phyloP scores from a whole-genome alignment of 2,113 vertebrate species.

The Mesembrinibis cayennensis region DNA sequence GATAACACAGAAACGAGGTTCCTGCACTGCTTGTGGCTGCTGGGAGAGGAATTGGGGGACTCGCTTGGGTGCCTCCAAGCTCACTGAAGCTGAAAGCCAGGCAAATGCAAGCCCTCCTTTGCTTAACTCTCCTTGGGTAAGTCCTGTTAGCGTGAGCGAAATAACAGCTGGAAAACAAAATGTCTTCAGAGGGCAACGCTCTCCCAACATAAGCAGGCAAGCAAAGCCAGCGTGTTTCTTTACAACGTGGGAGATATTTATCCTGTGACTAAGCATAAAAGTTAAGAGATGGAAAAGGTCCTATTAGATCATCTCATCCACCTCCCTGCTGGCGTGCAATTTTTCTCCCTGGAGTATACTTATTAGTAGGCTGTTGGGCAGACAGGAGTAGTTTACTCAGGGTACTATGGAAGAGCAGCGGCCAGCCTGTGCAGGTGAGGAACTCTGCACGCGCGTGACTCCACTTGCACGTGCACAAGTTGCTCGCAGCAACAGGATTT shows the following conservation, averaged over 20 bases:
- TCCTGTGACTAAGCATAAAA: slow-evolving; percentile 60
- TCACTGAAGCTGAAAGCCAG: neutral
- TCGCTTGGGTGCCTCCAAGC: neutral
- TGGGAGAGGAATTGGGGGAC: neutral
- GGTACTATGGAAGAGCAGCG: neutral
- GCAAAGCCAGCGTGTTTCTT: neutral
- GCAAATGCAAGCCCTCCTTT: neutral
- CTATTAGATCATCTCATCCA: slow-evolving; percentile 29
- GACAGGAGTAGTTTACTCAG: neutral
- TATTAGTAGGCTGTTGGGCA: neutral
- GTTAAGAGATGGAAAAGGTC: slow-evolving; percentile 51
- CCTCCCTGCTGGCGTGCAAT: neutral
- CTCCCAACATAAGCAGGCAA: neutral
- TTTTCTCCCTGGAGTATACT: neutral
- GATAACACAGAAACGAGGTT: neutral
- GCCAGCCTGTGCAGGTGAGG: neutral
- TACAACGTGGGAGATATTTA: neutral
- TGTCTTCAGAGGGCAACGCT: neutral
- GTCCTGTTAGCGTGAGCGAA: neutral
- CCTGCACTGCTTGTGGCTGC: neutral
- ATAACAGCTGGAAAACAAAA: neutral
- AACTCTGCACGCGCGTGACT: rapidly evolving
- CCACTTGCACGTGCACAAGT: neutral
- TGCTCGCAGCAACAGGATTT: neutral
- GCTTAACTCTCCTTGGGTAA: neutral